Conservation (phyloP, 2,113 vertebrate species). For the Silurus asotus region DNA sequence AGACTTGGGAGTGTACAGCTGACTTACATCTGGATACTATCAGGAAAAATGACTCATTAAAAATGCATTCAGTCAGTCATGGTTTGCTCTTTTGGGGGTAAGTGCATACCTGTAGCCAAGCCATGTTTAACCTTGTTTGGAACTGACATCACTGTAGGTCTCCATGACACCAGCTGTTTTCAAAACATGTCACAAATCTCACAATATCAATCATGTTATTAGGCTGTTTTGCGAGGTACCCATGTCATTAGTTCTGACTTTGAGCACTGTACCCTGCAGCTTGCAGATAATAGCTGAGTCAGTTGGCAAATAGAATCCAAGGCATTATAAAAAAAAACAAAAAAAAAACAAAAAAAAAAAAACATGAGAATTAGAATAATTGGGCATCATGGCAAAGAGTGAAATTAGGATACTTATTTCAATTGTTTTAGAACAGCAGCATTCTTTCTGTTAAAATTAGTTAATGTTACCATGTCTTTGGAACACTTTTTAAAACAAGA, state of each 20-base stretch:
- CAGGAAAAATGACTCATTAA: constrained; percentile 52
- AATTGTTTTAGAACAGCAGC: background rate
- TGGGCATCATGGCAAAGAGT: background rate
- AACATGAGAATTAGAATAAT: background rate
- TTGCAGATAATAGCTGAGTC: background rate
- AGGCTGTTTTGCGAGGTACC: background rate
- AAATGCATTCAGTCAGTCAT: constrained; percentile 52
- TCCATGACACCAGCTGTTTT: constrained; percentile 33
- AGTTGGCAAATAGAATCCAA: constrained; percentile 3
- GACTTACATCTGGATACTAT: constrained; percentile 50
- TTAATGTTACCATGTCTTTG: constrained; percentile 62
- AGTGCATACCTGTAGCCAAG: constrained; percentile 30
- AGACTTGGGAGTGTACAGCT: constrained; percentile 5
- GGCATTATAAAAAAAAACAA: background rate
- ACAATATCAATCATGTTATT: constrained; percentile 11
- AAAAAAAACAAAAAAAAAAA: background rate
- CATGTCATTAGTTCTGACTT: background rate
- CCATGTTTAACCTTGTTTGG: constrained; percentile 46
- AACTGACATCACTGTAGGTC: constrained; percentile 45
- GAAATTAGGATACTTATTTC: background rate
- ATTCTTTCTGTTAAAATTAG: constrained; percentile 6
- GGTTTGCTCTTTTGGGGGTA: constrained; percentile 22
- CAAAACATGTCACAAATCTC: constrained; percentile 6
- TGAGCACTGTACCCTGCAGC: background rate
- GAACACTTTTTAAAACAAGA: constrained; percentile 66